Evolutionary conservation across 1,140 invertebrate species (phyloP), one percentile per base, ranked within the genome.

Genomic region (Brachionus rotundiformis): DNA sequence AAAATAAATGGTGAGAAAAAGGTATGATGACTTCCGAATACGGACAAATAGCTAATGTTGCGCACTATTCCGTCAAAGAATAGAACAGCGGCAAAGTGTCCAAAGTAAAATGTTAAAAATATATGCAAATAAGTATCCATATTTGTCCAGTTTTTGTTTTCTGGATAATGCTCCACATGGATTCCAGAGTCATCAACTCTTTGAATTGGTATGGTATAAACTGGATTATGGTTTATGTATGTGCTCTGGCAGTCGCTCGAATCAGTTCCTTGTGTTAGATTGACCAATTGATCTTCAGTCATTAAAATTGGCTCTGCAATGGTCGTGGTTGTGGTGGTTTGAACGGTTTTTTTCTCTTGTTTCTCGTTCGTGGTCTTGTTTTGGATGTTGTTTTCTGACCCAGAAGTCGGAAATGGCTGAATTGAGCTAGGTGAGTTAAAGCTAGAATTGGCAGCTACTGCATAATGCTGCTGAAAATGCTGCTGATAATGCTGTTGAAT

Each of bases 41-140:
- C 76, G 33, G 31, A 79, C n/a, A 79, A 79, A 25, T 59, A 63
- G 25, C 44, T 47, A 13, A 79, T 79, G 47, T 79, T 79, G 23
- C 76, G 44, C 36, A 79, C 47, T 19, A 79, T 19, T 6, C 76
- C 76, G 19, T 79, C 76, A 27, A 79, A 79, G n/a, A 79, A 79
- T 19, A 79, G 36, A 54, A 79, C 25, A 23, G 76, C 76, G 23
- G 76, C 76, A 63, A 79, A 79, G 54, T 79, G 76, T 7, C 76
- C 76, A 31, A 79, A 79, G 25, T 79, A 79, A 63, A 79, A 79
- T 33, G 76, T 79, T 23, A 79, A 63, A 79, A 79, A 79, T 29
- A 79, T 79, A 47, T 79, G 76, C 23, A 79, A 59, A 63, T 79
- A 79, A 59, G 76, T 79, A 23, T 79, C 76, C 31, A 59, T 19